phyloP scores from a whole-genome alignment of 2,797 vertebrate species.

The Apogon hyalosoma region DNA sequence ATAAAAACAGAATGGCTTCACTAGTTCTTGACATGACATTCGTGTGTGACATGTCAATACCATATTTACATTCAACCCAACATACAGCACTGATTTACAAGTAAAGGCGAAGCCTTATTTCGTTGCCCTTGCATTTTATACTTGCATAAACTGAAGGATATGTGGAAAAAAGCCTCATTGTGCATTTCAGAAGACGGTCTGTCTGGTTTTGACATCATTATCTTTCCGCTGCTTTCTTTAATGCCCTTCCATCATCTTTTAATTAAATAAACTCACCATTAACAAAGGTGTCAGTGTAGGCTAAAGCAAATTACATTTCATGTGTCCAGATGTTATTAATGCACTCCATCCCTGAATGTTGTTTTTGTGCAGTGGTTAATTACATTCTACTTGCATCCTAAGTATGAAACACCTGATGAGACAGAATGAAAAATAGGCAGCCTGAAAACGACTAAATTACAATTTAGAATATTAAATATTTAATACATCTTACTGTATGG shows the following conservation, averaged over 20 bases:
- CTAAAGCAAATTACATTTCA: constrained; percentile 22
- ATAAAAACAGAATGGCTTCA: too few relatives aligned
- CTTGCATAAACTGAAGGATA: too few relatives aligned
- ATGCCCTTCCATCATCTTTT: background rate
- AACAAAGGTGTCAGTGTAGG: background rate
- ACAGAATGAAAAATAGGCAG: constrained; percentile 2
- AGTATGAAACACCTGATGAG: constrained; percentile 21
- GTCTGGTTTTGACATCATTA: background rate
- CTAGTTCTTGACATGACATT: too few relatives aligned
- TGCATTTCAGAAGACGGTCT: too few relatives aligned
- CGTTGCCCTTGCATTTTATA: too few relatives aligned
- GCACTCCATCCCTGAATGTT: background rate
- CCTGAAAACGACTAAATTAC: constrained; percentile 1
- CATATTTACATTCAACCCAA: too few relatives aligned
- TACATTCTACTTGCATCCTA: constrained; percentile 16
- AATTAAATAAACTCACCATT: background rate
- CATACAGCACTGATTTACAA: too few relatives aligned
- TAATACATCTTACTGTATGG: background rate
- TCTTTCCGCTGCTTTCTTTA: background rate
- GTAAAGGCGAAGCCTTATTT: too few relatives aligned
- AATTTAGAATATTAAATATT: background rate
- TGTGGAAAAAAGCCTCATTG: too few relatives aligned
- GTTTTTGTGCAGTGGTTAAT: constrained; percentile 18
- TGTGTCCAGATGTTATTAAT: constrained; percentile 14
- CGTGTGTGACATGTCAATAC: too few relatives aligned